phyloP scores from a whole-genome alignment of 2,888 invertebrate genomes.

The Nomada goodeniana region DNA sequence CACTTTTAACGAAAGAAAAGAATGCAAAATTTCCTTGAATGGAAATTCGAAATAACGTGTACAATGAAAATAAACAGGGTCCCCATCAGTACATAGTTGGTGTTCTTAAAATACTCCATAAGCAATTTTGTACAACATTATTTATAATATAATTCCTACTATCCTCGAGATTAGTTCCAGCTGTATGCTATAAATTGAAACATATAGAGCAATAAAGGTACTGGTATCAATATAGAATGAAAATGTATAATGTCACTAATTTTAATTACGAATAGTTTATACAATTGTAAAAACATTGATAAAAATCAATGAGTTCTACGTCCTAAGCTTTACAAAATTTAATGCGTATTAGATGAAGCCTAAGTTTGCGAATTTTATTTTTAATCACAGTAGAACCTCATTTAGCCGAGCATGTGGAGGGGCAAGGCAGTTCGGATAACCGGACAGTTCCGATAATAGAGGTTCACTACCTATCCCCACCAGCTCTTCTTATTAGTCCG shows the following conservation, averaged over 20 bases:
- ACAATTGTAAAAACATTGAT: conserved; percentile 26
- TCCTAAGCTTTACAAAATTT: no score
- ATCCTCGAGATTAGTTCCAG: not conserved
- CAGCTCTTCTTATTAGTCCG: no score
- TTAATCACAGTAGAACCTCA: no score
- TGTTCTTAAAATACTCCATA: not conserved
- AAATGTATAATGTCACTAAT: conserved; percentile 38
- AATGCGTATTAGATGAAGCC: no score
- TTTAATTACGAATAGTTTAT: conserved; percentile 42
- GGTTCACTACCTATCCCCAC: no score
- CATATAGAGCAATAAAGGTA: not conserved
- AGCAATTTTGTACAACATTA: conserved; percentile 1
- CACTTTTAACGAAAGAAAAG: conserved; percentile 62
- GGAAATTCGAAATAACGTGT: conserved; percentile 3
- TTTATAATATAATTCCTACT: not conserved
- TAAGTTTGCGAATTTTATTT: no score
- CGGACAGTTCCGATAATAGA: no score
- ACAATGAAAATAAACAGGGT: conserved; percentile 60
- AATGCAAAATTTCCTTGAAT: conserved; percentile 53
- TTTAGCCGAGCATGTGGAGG: no score
- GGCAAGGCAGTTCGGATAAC: no score
- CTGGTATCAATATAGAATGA: conserved; percentile 4
- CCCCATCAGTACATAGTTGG: conserved; percentile 33
- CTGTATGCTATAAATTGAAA: not conserved
- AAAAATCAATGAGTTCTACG: not conserved